Percentiles rank a stretch among this genome's conserved stretches.
Conservation (phyloP, 2,888 invertebrate species). For the Tenthredo amoena region DNA sequence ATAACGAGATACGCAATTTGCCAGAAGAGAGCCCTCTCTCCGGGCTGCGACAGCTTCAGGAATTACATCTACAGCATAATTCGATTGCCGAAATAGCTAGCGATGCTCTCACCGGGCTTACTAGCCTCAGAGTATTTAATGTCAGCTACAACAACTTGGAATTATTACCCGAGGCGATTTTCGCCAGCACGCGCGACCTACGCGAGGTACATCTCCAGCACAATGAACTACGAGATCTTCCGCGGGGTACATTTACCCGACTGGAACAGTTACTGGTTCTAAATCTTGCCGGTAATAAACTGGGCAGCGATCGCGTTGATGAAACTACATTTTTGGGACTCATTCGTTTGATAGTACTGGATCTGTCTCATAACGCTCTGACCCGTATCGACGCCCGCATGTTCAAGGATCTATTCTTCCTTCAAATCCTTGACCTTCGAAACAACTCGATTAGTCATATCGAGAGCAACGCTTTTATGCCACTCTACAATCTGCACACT, state of each 20-base stretch:
- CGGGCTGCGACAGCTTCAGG: conserved; percentile 88
- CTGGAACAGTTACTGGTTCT: conserved; percentile 91
- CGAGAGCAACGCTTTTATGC: conserved; percentile 92
- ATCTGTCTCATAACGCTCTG: conserved; percentile 92
- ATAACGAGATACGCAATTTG: conserved; percentile 87
- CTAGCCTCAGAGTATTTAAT: conserved; percentile 90
- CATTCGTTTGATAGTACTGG: conserved; percentile 90
- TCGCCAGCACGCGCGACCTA: conserved; percentile 89
- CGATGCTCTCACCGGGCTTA: conserved; percentile 89
- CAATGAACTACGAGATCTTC: conserved; percentile 91
- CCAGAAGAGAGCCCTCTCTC: conserved; percentile 88
- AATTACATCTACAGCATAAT: conserved; percentile 90
- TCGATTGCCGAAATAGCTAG: conserved; percentile 89
- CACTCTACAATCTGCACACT: conserved; percentile 93
- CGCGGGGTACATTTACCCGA: conserved; percentile 90
- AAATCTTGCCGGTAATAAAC: conserved; percentile 91
- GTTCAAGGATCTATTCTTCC: conserved; percentile 92
- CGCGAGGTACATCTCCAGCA: conserved; percentile 91
- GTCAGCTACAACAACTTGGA: conserved; percentile 92
- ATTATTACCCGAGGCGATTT: conserved; percentile 89
- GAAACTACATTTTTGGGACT: conserved; percentile 92
- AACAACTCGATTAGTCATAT: conserved; percentile 94
- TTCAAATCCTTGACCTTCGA: conserved; percentile 91
- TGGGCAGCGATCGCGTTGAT: conserved; percentile 91
- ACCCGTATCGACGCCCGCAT: conserved; percentile 91